Evolutionary conservation across 1,140 invertebrate genomes (phyloP), one percentile per base, ranked within the genome.

Genomic region (Heliconius hermathena): DNA sequence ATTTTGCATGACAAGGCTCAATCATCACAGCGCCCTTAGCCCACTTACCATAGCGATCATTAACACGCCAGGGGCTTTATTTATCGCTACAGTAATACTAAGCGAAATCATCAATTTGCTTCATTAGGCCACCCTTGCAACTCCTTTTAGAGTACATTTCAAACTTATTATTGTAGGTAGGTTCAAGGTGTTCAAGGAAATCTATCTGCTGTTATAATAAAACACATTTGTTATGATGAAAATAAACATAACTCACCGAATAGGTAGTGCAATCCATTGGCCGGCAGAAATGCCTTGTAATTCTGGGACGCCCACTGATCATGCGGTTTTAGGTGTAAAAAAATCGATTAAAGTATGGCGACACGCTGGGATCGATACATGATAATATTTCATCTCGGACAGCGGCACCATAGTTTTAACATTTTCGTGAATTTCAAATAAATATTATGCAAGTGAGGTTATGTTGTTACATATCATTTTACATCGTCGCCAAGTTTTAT

Each of bases 241-340:
- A 93, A 93, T 88, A 92, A 90, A 94, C 88, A 93, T 94, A 93
- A 91, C 90, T 93, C 85, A 93, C 82, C 79, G 85, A 88, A 88
- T 88, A 82, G 85, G 83, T 87, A 87, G 88, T 86, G 84, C 81
- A 85, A 85, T 82, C 79, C 83, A 84, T 74, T 82, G 83, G 82
- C 88, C 91, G 88, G 89, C 91, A 91, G 90, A 92, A 91, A 88
- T 85, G 89, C 89, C 91, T 93, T 89, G 91, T 93, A 91, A 93
- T 91, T 87, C 85, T 79, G 80, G 81, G 82, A 91, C 91, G 91
- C 93, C 93, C 89, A 93, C 90, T 83, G 88, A 84, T 90, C 89
- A 86, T 91, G 93, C 88, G 90, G 93, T 94, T 94, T 93, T 92
- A 93, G 91, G 93, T 93, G 93, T 94, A 94, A 94, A 94, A 92